Percentiles rank a stretch among this genome's conserved stretches.
Conservation (phyloP, 2,888 invertebrate species). For the Lycophotia porphyrea region DNA sequence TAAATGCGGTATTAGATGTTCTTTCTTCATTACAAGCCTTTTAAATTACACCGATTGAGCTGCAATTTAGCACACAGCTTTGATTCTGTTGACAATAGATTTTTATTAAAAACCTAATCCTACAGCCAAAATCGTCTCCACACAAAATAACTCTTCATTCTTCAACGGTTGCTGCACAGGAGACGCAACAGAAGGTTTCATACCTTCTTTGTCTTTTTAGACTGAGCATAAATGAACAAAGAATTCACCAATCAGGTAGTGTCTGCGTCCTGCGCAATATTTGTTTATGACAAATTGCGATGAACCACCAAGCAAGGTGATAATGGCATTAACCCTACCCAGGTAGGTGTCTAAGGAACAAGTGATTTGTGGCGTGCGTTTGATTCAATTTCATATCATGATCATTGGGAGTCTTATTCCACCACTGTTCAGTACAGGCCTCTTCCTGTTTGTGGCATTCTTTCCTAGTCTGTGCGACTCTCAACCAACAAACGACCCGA, state of each 20-base stretch:
- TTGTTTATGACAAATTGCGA: background rate
- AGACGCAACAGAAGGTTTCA: too few relatives aligned
- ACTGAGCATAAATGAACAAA: background rate
- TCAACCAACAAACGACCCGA: background rate
- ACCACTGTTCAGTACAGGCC: background rate
- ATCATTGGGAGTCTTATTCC: background rate
- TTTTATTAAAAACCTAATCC: too few relatives aligned
- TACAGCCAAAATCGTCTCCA: too few relatives aligned
- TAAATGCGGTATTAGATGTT: too few relatives aligned
- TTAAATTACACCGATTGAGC: too few relatives aligned
- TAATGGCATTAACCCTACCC: background rate
- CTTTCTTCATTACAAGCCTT: too few relatives aligned
- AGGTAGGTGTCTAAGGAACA: background rate
- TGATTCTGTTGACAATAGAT: too few relatives aligned
- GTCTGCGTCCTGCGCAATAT: background rate
- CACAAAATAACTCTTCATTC: too few relatives aligned
- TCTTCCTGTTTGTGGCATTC: background rate
- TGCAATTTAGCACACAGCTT: too few relatives aligned
- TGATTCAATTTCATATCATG: background rate
- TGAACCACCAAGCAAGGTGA: slow-evolving; percentile 1
- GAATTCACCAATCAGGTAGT: background rate
- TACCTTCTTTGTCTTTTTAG: background rate
- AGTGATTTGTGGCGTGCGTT: background rate
- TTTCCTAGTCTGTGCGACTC: background rate
- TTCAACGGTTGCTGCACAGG: too few relatives aligned